A percentile compares a stretch with the other conserved stretches of the same genome.
phyloP scores from a whole-genome alignment of 2,888 invertebrate genomes.

The Nowickia ferox region DNA sequence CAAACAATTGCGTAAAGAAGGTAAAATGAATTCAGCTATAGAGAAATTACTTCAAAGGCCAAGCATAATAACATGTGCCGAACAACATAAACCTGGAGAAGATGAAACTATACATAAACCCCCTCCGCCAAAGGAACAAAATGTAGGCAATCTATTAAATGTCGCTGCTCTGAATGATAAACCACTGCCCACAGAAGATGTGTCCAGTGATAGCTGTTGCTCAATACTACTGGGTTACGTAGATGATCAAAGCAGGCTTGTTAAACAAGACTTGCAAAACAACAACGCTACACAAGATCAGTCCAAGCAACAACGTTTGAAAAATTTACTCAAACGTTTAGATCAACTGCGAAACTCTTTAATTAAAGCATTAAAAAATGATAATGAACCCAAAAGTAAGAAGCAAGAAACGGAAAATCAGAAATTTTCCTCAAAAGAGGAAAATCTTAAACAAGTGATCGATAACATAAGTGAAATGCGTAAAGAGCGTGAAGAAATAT shows the following conservation, averaged over 20 bases:
- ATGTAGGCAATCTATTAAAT: conserved; percentile 73
- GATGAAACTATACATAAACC: not conserved
- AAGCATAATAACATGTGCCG: conserved; percentile 81
- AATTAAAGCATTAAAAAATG: conserved; percentile 77
- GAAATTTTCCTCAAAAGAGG: conserved; percentile 45
- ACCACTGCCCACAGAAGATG: conserved; percentile 34
- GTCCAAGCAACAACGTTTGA: conserved; percentile 76
- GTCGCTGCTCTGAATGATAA: conserved; percentile 72
- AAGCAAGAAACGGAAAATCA: not conserved
- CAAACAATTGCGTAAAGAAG: conserved; percentile 83
- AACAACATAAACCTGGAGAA: conserved; percentile 67
- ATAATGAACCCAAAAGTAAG: conserved; percentile 32
- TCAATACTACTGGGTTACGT: conserved; percentile 81
- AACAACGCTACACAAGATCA: conserved; percentile 58
- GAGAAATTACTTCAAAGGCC: conserved; percentile 82
- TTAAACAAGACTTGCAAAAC: conserved; percentile 78
- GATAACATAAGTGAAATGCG: conserved; percentile 76
- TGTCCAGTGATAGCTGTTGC: conserved; percentile 79
- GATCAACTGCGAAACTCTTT: conserved; percentile 78
- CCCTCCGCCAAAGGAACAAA: not conserved
- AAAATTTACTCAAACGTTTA: conserved; percentile 77
- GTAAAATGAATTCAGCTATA: conserved; percentile 84
- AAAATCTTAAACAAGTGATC: conserved; percentile 75
- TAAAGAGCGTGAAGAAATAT: conserved; percentile 77
- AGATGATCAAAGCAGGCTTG: conserved; percentile 79